These are phyloP conservation scores for Xiphorhynchus elegans DNA, from an alignment of 2,113 vertebrate species.

Conservation along the genomic window DNA sequence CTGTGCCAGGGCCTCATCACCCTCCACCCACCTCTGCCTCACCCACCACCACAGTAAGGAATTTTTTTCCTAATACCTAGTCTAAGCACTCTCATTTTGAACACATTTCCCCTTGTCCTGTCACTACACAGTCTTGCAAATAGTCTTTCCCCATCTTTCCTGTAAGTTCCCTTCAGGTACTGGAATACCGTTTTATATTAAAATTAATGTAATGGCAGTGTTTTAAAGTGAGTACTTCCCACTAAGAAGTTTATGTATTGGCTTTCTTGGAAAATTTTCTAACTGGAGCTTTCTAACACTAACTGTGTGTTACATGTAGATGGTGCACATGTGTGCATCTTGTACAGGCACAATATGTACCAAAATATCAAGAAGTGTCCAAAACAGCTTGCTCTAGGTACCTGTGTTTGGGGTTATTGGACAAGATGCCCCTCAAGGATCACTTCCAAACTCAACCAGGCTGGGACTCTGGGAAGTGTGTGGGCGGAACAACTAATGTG, in stretches of 20 bases:
- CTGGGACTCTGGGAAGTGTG: not conserved
- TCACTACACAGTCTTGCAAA: not conserved
- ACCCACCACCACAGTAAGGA: not conserved
- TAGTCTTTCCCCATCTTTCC: not conserved
- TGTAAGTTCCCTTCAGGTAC: not conserved
- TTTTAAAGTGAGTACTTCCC: not conserved
- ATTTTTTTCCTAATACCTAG: rapidly evolving
- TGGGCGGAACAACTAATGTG: rapidly evolving
- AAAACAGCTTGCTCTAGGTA: not conserved
- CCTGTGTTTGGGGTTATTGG: not conserved
- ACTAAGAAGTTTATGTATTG: not conserved
- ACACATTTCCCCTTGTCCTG: not conserved
- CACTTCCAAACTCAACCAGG: not conserved
- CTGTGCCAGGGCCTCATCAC: not conserved
- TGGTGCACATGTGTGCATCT: not conserved
- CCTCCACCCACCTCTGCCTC: not conserved
- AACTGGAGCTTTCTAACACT: not conserved
- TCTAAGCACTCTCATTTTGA: not conserved
- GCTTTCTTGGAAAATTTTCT: not conserved
- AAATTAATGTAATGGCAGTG: not conserved
- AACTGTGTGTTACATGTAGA: rapidly evolving
- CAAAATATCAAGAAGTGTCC: not conserved
- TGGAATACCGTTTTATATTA: not conserved
- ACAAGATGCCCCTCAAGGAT: not conserved
- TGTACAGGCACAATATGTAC: rapidly evolving